A percentile compares a stretch with the other conserved stretches of the same genome.
phyloP scores from a whole-genome alignment of 2,888 invertebrate species.

The Drosophila sordidula region DNA sequence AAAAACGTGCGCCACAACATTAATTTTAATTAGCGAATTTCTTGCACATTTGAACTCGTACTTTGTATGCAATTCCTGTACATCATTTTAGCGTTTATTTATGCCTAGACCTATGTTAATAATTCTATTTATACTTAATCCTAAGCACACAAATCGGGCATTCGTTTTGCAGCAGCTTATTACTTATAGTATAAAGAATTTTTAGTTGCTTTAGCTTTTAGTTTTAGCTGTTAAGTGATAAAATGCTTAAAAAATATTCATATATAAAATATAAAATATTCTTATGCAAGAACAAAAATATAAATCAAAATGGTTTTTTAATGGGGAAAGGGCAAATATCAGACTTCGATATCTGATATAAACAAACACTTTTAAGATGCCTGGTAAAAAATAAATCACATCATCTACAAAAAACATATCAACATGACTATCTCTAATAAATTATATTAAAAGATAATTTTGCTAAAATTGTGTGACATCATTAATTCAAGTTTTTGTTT shows the following conservation, averaged over 20 bases:
- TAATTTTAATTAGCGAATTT: slow-evolving; percentile 76
- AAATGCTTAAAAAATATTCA: slow-evolving; percentile 59
- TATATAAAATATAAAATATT: slow-evolving; percentile 78
- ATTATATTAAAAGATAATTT: neutral
- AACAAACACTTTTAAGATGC: no score
- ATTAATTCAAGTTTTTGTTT: neutral
- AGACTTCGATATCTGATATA: no score
- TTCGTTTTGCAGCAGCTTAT: slow-evolving; percentile 35
- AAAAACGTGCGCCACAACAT: slow-evolving; percentile 32
- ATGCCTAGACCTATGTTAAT: slow-evolving; percentile 41
- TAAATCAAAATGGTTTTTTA: slow-evolving; percentile 10
- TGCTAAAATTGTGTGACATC: neutral
- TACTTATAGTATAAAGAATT: slow-evolving; percentile 7
- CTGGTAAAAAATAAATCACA: no score
- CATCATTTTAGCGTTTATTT: slow-evolving; percentile 62
- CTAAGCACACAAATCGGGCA: slow-evolving; percentile 52
- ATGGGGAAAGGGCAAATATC: neutral
- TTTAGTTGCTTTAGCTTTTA: slow-evolving; percentile 47
- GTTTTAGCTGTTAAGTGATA: slow-evolving; percentile 49
- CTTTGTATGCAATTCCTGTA: slow-evolving; percentile 54
- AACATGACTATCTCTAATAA: neutral
- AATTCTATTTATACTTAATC: slow-evolving; percentile 55
- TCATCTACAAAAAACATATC: no score
- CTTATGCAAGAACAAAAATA: slow-evolving; percentile 64
- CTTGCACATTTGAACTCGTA: slow-evolving; percentile 47